A percentile compares a stretch with the other conserved stretches of the same genome.
phyloP scores from a whole-genome alignment of 2,113 vertebrate genomes.

The Varanus salvator region DNA sequence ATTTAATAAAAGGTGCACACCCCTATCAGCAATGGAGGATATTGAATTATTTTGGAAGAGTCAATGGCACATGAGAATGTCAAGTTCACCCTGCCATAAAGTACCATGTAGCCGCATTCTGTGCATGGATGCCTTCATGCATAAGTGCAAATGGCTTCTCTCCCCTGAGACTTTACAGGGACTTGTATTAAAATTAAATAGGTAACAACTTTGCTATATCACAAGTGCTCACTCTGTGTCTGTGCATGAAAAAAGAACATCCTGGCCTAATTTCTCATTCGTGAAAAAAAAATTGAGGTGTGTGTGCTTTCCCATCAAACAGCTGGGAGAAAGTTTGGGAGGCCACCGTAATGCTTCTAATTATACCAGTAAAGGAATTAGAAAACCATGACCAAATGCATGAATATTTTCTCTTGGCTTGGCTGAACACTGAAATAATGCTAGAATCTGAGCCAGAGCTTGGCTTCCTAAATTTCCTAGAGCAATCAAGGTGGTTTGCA shows the following conservation, averaged over 20 bases:
- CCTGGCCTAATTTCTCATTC: constrained; percentile 21
- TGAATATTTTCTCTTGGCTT: background rate
- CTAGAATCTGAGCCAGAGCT: background rate
- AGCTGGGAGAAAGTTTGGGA: background rate
- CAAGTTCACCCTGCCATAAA: background rate
- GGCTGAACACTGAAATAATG: background rate
- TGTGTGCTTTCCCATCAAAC: background rate
- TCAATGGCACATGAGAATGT: background rate
- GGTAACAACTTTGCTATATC: background rate
- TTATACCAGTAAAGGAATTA: constrained; percentile 13
- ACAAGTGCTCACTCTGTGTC: background rate
- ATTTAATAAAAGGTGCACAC: too few species aligned
- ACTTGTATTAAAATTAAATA: constrained; percentile 7
- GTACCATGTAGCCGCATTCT: background rate
- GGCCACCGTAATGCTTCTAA: constrained; percentile 12
- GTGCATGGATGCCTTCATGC: background rate
- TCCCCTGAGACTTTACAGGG: background rate
- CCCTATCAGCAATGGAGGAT: background rate
- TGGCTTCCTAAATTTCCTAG: background rate
- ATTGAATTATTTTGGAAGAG: background rate
- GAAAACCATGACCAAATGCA: constrained; percentile 17
- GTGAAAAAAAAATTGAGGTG: constrained; percentile 21
- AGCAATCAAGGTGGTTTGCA: too few species aligned
- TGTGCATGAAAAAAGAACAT: constrained; percentile 26
- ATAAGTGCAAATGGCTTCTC: background rate